phyloP scores from a whole-genome alignment of 2,797 vertebrate genomes.

The Karalla daura region DNA sequence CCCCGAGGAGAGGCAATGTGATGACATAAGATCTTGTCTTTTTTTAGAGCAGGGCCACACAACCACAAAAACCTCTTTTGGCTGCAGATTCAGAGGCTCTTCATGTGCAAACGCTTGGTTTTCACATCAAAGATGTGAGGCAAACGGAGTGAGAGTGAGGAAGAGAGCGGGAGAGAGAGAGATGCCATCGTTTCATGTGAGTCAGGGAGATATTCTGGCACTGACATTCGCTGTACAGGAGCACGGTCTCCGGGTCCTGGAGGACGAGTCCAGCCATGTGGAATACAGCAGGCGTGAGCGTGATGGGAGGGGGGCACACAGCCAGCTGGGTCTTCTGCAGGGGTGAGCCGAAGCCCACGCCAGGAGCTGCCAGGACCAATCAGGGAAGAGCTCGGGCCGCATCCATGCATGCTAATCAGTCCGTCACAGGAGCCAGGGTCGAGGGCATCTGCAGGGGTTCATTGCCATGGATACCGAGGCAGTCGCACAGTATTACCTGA shows the following conservation, averaged over 20 bases:
- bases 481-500: slow-evolving; percentile 72
- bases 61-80: not conserved
- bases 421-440: slow-evolving; percentile 45
- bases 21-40: slow-evolving; percentile 34
- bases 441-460: slow-evolving; percentile 67
- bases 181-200: slow-evolving; percentile 13
- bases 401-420: slow-evolving; percentile 72
- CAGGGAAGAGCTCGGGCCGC: slow-evolving; percentile 56
- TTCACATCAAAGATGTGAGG: not conserved
- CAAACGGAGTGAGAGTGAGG: not conserved
- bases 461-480: slow-evolving; percentile 69
- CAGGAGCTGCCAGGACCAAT: slow-evolving; percentile 74
- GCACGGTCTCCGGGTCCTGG: slow-evolving; percentile 38
- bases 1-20: slow-evolving; percentile 22
- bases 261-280: slow-evolving; percentile 72
- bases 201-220: slow-evolving; percentile 30
- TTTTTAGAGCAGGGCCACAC: not conserved
- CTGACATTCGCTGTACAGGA: slow-evolving; percentile 28
- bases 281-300: slow-evolving; percentile 70
- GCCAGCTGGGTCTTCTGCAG: slow-evolving; percentile 75
- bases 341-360: slow-evolving; percentile 60
- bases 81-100: slow-evolving; percentile 17
- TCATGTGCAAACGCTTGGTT: not conserved
- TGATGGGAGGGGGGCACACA: slow-evolving; percentile 56
- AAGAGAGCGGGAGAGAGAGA: slow-evolving; percentile 7